These are phyloP conservation scores for Pholis gunnellus DNA, from an alignment of 2,113 vertebrate species.

Conservation along the genomic window DNA sequence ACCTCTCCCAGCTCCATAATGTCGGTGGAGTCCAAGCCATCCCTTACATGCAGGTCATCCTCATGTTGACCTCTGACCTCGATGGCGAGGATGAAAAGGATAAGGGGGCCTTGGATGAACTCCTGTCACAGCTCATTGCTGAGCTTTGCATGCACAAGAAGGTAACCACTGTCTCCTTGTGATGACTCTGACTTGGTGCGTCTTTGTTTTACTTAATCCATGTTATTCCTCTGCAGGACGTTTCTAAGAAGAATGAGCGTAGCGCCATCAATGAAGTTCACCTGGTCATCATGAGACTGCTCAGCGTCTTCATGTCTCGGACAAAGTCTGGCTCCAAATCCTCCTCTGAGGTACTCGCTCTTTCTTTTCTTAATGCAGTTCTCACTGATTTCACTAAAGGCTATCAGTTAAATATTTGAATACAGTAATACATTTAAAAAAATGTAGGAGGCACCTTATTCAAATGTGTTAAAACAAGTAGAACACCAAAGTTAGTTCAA, in stretches of 20 bases:
- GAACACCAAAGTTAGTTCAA: background rate
- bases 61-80: conserved; percentile 98
- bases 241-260: conserved; percentile 96
- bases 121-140: conserved; percentile 94
- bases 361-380: background rate
- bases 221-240: conserved; percentile 84
- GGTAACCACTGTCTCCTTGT: conserved; percentile 69
- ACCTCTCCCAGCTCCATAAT: conserved; percentile 91
- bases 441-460: background rate
- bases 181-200: background rate
- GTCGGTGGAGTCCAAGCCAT: conserved; percentile 97
- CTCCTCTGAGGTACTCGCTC: conserved; percentile 92
- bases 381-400: background rate
- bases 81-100: conserved; percentile 99
- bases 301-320: conserved; percentile 99
- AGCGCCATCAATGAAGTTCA: conserved; percentile 95
- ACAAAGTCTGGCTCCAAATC: conserved; percentile 98
- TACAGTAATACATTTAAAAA: background rate
- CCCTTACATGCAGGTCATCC: conserved; percentile 98
- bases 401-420: background rate
- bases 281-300: conserved; percentile 96
- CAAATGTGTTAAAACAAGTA: background rate
- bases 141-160: conserved; percentile 98
- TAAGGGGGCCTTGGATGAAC: conserved; percentile 96
- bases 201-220: conserved; percentile 11